A percentile compares a stretch with the other conserved stretches of the same genome.
phyloP scores from a whole-genome alignment of 2,888 invertebrate genomes.

The Serrognathus titanus region DNA sequence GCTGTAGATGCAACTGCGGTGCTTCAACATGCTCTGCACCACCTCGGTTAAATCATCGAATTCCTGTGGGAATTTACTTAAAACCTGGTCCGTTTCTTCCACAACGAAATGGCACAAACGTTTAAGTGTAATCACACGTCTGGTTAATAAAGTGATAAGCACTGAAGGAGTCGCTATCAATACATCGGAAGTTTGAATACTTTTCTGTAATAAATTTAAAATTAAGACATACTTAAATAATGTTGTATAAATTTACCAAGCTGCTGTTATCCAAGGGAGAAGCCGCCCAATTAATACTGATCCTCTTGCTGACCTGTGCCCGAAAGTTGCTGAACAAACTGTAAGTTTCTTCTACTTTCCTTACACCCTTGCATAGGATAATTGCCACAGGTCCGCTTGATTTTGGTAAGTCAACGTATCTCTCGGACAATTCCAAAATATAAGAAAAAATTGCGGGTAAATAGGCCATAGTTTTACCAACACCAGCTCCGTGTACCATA shows the following conservation, averaged over 20 bases:
- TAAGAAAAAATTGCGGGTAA: constrained; percentile 64
- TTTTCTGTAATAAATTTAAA: constrained; percentile 33
- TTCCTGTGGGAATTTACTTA: constrained; percentile 53
- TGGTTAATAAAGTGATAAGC: constrained; percentile 51
- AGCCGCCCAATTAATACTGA: background rate
- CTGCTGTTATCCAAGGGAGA: constrained; percentile 26
- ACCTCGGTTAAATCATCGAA: constrained; percentile 49
- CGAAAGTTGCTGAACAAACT: constrained; percentile 46
- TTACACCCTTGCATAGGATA: constrained; percentile 62
- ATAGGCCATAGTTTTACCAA: constrained; percentile 72
- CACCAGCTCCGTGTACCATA: constrained; percentile 56
- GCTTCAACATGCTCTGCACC: constrained; percentile 50
- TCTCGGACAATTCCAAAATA: constrained; percentile 52
- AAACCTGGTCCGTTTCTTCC: constrained; percentile 66
- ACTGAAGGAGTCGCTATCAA: constrained; percentile 67
- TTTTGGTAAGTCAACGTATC: constrained; percentile 38
- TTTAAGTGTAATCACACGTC: constrained; percentile 55
- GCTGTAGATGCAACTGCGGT: constrained; percentile 47
- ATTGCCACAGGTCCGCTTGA: constrained; percentile 61
- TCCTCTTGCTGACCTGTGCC: background rate
- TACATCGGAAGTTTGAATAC: constrained; percentile 58
- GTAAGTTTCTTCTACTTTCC: constrained; percentile 54
- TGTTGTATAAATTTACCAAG: constrained; percentile 30
- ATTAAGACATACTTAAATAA: background rate
- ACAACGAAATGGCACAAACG: constrained; percentile 64